Conservation (phyloP, 53 echinoderm and acorn worm species). For the Crossaster papposus region DNA sequence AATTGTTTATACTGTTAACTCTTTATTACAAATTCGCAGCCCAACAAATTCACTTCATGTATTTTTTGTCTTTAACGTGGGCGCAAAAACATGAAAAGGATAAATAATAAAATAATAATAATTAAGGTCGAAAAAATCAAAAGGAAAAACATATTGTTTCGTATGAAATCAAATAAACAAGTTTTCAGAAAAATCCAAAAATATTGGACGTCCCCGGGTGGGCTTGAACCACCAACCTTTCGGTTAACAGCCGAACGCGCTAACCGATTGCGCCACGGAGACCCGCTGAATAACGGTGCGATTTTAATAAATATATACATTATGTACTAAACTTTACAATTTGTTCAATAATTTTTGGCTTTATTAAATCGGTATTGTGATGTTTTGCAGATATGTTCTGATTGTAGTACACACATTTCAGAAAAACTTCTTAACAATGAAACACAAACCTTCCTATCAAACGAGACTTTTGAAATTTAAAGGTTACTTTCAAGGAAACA, state of each 20-base stretch:
- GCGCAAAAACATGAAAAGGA: no score
- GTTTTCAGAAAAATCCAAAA: constrained; percentile 1
- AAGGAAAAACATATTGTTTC: no score
- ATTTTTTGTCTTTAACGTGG: no score
- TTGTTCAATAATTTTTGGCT: not conserved
- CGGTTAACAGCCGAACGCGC: constrained; percentile 99
- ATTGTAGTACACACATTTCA: not conserved
- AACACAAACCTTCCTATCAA: not conserved
- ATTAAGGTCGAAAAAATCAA: no score
- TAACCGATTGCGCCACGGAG: constrained; percentile 99
- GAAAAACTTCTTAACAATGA: not conserved
- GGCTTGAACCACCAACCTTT: constrained; percentile 99
- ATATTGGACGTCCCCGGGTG: constrained; percentile 86
- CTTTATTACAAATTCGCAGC: no score
- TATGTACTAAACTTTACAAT: not conserved
- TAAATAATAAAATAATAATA: no score
- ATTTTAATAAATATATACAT: not conserved
- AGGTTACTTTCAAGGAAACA: not conserved
- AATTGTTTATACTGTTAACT: no score
- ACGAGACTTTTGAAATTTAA: not conserved
- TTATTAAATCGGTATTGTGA: not conserved
- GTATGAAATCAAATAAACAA: not conserved
- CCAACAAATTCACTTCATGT: no score
- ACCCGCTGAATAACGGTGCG: not conserved
- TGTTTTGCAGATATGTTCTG: not conserved